Base-by-base conservation (phyloP, 2,888 invertebrate genomes). In the Acrobasis consociella region DNA sequence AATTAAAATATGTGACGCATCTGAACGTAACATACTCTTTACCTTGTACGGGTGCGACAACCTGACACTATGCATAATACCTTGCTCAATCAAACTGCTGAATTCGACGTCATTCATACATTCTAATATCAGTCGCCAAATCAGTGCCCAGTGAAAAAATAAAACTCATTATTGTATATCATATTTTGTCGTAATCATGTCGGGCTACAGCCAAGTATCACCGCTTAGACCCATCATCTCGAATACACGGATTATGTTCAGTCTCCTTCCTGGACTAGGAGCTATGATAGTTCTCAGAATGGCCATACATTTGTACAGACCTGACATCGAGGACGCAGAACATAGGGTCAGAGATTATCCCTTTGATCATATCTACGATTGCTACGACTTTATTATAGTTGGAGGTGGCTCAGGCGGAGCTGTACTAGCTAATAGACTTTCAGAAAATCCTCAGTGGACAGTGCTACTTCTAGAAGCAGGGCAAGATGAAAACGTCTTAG, bases 401-500 rank as follows among this genome's bases (percentile, higher is more conserved):
- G 97, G 97, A 0, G 97, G 94, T 0, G 98, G 97, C 0, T 95
- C 96, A 1, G 97, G 96, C 0, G 97, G 97, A 2, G 93, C 96
- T 1, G 97, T 96, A 0, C 67, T 98, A 62, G 97, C 97, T 0
- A 95, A 95, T 69, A 91, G 97, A 37, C 87, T 97, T 0, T 95
- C 96, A 5, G 97, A 97, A 85, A 95, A 95, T 71, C 88, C 94
- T 0, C 85, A 94, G 17, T 96, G 96, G 95, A 94, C 90, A 68
- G 93, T 97, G 1, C 85, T 97, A 3, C 83, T 97, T n/a, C 72
- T 97, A 58, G 97, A 97, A 89, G 97, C 97, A 0, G 97, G 97
- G 0, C 94, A 94, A 9, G 96, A 96, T 63, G 96, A 96, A 77
- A 95, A 95, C 10, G 88, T 95, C 0, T 70, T 97, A 1, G 93